phyloP scores from a whole-genome alignment of 2,113 vertebrate genomes.

The Gallinago media region DNA sequence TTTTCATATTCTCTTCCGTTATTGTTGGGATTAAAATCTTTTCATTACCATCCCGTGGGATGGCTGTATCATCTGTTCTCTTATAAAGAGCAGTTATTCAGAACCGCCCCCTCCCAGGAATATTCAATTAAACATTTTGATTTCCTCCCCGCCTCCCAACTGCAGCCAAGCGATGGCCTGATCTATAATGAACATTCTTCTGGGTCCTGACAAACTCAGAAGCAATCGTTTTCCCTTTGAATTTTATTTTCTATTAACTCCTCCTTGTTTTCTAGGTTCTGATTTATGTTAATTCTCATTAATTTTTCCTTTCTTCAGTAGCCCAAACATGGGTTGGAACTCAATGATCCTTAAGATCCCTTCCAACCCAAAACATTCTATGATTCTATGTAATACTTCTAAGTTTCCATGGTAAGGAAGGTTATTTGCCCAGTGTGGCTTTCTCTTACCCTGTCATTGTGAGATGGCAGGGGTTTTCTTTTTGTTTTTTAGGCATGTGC shows the following conservation, averaged over 20 bases:
- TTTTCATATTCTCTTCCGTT: conserved; percentile 6
- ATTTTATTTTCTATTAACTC: neutral
- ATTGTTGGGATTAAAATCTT: neutral
- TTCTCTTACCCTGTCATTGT: neutral
- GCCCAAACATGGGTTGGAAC: neutral
- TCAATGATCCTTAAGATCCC: too few species aligned
- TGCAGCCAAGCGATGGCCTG: conserved; percentile 3
- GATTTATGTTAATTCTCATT: neutral
- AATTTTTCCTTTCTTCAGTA: neutral
- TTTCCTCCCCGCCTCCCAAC: neutral
- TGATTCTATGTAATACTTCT: neutral
- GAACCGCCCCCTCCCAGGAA: conserved; percentile 32
- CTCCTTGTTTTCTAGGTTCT: neutral
- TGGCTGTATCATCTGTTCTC: conserved; percentile 55
- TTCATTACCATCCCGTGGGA: conserved; percentile 45
- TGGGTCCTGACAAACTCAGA: neutral
- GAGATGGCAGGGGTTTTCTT: neutral
- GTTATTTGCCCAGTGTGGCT: neutral
- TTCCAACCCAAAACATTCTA: too few species aligned
- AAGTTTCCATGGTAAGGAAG: neutral
- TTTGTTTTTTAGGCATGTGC: neutral
- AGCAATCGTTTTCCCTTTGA: neutral
- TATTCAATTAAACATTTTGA: conserved; percentile 61
- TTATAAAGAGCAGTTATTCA: conserved; percentile 48
- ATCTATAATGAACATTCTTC: conserved; percentile 36